Evolutionary conservation across 2,888 invertebrate genomes (phyloP).

Genomic region (Pammene aurita): DNA sequence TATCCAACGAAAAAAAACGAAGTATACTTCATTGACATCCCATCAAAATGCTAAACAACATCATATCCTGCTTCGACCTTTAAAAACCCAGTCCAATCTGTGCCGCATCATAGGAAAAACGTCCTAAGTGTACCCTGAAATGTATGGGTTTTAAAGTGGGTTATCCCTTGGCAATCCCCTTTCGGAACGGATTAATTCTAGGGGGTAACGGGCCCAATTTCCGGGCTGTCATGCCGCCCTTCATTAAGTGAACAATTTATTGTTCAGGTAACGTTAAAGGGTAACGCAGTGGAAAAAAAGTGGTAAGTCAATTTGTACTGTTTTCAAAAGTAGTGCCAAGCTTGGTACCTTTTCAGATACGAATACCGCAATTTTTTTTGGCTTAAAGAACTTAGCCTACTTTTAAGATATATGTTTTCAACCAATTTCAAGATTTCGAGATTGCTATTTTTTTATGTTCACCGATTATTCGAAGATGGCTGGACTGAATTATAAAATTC

Average conservation of each 20-base stretch:
- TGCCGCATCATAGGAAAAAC: neutral
- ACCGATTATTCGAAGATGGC: too few relatives aligned
- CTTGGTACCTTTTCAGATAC: too few relatives aligned
- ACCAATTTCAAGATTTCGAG: too few relatives aligned
- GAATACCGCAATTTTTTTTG: too few relatives aligned
- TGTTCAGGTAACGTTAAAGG: slow-evolving; percentile 49
- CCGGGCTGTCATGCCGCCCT: slow-evolving; percentile 63
- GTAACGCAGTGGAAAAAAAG: slow-evolving; percentile 3
- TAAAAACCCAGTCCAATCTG: neutral
- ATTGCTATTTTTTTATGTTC: too few relatives aligned
- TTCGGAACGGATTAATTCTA: slow-evolving; percentile 55
- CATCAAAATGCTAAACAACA: neutral
- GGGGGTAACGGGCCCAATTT: slow-evolving; percentile 61
- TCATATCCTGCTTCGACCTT: neutral
- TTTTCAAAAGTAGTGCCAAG: too few relatives aligned
- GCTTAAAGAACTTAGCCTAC: too few relatives aligned
- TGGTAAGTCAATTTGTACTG: neutral
- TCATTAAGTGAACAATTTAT: slow-evolving; percentile 70
- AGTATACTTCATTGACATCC: slow-evolving; percentile 6
- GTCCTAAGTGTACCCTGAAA: neutral
- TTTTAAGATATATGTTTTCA: too few relatives aligned
- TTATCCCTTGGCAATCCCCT: slow-evolving; percentile 45
- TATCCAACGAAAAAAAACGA: neutral
- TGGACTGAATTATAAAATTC: too few relatives aligned
- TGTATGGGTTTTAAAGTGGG: neutral